Conservation (phyloP, 2,797 vertebrate species). For the Enteromius viviparus region DNA sequence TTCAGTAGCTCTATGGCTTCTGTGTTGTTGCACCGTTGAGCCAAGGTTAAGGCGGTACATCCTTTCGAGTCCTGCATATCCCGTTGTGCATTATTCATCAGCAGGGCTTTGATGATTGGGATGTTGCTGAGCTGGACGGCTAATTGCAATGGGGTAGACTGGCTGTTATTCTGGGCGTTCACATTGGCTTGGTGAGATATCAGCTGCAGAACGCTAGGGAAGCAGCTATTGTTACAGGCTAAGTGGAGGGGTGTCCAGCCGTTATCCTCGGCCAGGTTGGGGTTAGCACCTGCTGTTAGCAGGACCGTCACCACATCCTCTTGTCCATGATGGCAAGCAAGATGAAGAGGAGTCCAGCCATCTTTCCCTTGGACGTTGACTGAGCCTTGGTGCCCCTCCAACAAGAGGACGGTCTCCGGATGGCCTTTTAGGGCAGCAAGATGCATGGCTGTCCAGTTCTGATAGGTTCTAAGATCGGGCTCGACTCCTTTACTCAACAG, state of each 20-base stretch:
- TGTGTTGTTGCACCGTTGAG: constrained; percentile 70
- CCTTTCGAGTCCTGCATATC: constrained; percentile 72
- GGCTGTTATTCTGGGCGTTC: constrained; percentile 74
- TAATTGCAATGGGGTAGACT: constrained; percentile 82
- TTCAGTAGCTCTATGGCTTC: constrained; percentile 75
- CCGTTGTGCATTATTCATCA: constrained; percentile 76
- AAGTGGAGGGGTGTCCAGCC: constrained; percentile 85
- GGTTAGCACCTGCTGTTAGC: constrained; percentile 76
- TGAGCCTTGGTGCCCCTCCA: constrained; percentile 71
- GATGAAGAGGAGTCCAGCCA: constrained; percentile 84
- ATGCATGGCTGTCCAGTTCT: constrained; percentile 86
- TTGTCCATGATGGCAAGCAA: constrained; percentile 79
- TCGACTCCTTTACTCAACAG: constrained; percentile 75
- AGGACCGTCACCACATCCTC: constrained; percentile 73
- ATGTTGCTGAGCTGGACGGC: constrained; percentile 77
- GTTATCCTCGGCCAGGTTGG: constrained; percentile 73
- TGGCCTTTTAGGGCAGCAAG: constrained; percentile 83
- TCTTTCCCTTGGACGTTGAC: constrained; percentile 75
- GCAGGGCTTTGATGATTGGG: constrained; percentile 79
- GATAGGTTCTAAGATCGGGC: constrained; percentile 73
- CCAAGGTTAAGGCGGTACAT: constrained; percentile 78
- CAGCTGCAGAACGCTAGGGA: constrained; percentile 77
- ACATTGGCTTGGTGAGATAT: constrained; percentile 77
- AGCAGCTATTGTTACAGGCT: constrained; percentile 75
- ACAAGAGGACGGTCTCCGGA: constrained; percentile 73